Percentiles rank a stretch among this genome's conserved stretches.
Conservation (phyloP, 1,140 invertebrate species). For the Drosophila prosaltans region DNA sequence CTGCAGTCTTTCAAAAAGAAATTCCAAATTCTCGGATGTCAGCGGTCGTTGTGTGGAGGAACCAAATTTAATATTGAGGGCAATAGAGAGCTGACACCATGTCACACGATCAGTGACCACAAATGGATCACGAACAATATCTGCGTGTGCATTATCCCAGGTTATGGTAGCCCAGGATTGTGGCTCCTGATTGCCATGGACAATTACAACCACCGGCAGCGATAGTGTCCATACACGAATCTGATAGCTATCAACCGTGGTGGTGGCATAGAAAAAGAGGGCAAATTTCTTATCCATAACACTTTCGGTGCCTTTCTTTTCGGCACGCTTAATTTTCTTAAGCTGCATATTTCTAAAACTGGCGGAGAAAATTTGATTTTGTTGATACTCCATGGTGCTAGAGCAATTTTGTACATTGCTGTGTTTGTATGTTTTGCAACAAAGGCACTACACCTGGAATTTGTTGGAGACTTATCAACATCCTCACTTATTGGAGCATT, state of each 20-base stretch:
- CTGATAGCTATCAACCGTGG: constrained; percentile 73
- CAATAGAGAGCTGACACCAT: constrained; percentile 94
- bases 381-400: constrained; percentile 97
- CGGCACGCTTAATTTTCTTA: constrained; percentile 96
- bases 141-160: constrained; percentile 99
- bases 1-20: constrained; percentile 86
- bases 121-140: constrained; percentile 94
- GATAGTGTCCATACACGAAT: constrained; percentile 92
- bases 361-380: constrained; percentile 91
- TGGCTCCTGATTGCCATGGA: constrained; percentile 98
- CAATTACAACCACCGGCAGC: constrained; percentile 98
- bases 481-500: too few relatives aligned
- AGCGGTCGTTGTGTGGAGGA: constrained; percentile 91
- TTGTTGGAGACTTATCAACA: too few relatives aligned
- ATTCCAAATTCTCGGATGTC: constrained; percentile 93
- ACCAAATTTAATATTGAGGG: constrained; percentile 94
- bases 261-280: constrained; percentile 92
- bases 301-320: constrained; percentile 97
- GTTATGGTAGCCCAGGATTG: constrained; percentile 98
- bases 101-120: constrained; percentile 94
- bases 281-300: constrained; percentile 99
- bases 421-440: too few relatives aligned
- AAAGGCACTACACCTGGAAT: too few relatives aligned
- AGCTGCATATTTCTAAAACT: constrained; percentile 96
- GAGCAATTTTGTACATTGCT: constrained; percentile 91